Evolutionary conservation across 2,797 vertebrate species (phyloP), one percentile per base, ranked within the genome.

Genomic region (Phataginus tricuspis): DNA sequence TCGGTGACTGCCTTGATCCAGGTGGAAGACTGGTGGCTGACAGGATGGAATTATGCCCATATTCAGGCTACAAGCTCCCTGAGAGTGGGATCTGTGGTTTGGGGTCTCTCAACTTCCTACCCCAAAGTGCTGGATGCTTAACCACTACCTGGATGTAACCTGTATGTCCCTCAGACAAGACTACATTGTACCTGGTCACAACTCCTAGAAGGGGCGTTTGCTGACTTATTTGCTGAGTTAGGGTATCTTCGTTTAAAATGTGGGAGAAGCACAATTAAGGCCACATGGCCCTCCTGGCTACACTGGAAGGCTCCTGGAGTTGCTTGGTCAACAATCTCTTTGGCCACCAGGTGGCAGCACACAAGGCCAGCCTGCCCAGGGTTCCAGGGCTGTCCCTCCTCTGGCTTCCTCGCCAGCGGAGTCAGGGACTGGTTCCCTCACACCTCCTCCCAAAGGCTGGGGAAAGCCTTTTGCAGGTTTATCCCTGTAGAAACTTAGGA

Each of bases 271-370:
- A 68, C 25, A 51, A 7, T 37, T 0, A 27, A 61, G 4, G 34
- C 45, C 31, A 39, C 4, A 2, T 1, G 31, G 79, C n/a, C 49
- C 74, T 92, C 34, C 16, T 45, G 27, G 45, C 51, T n/a, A 12
- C 2, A 3, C 14, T 23, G 25, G 21, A 25, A 53, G 19, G 27
- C 45, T 53, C 34, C 53, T 1, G 25, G 45, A 64, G 55, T 42
- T 61, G 83, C 78, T 49, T 37, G 77, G 59, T 59, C 57, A 55
- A 72, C 31, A 49, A 45, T 49, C 13, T 34, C 27, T 66, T 8
- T 14, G 14, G 59, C 64, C 97, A 84, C 94, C 57, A 94, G 96
- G 74, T 84, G 96, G 96, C 92, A 95, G 95, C 68, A 90, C 84
- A 39, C 57, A 57, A 0, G 16, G 14, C 34, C 0, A 0, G 39